These are phyloP conservation scores for Rhodophaea formosa DNA, from an alignment of 2,888 invertebrate species.

Conservation along the genomic window DNA sequence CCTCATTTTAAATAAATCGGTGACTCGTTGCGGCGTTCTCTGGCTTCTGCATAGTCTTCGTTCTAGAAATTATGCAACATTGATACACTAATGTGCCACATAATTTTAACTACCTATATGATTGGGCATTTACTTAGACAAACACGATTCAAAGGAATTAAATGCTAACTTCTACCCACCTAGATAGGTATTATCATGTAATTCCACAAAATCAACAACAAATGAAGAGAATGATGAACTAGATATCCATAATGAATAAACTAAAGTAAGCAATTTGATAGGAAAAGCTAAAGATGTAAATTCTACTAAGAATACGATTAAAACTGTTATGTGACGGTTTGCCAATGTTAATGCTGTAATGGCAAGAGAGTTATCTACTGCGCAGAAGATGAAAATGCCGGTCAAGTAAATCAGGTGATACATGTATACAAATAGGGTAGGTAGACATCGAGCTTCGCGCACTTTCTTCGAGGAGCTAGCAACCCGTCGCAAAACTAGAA, in stretches of 20 bases:
- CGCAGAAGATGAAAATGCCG: conserved; percentile 43
- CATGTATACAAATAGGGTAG: conserved; percentile 20
- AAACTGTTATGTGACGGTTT: not conserved
- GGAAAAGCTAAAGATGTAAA: not conserved
- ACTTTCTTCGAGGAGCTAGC: conserved; percentile 19
- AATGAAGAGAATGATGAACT: not conserved
- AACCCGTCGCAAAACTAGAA: conserved; percentile 20
- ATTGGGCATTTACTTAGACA: too few relatives aligned
- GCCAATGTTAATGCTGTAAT: conserved; percentile 12
- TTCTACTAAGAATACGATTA: not conserved
- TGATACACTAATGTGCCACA: too few relatives aligned
- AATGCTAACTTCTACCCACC: too few relatives aligned
- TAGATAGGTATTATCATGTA: too few relatives aligned
- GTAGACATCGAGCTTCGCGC: not conserved
- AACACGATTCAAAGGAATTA: too few relatives aligned
- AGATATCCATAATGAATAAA: not conserved
- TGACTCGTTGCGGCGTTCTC: not conserved
- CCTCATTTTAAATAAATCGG: not conserved
- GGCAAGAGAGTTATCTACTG: conserved; percentile 36
- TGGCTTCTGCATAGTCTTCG: too few relatives aligned
- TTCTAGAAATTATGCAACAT: too few relatives aligned
- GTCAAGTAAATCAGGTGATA: conserved; percentile 31
- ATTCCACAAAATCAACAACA: not conserved
- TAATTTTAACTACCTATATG: too few relatives aligned
- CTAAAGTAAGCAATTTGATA: not conserved